Base-by-base conservation (phyloP, 2,113 vertebrate species). In the Leptosomus discolor region DNA sequence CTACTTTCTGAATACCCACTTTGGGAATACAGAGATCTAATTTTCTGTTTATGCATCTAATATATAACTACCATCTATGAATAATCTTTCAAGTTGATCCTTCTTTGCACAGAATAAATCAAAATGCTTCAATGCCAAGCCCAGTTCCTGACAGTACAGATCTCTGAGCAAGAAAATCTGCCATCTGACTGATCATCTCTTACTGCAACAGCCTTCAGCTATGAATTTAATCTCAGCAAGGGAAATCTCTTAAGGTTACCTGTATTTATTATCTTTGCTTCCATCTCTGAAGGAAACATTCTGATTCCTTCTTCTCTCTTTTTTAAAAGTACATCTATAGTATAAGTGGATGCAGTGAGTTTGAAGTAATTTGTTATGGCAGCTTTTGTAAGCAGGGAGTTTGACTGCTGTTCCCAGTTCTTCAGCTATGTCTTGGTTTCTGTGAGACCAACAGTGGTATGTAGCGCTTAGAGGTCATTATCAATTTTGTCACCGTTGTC, bases 31-130 rank as follows among this genome's bases (percentile, higher is more conserved):
- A 56, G 68, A 53, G 32, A 48, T 85, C 32, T 90, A 57, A 71
- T 87, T 65, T 69, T 30, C 61, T 77, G n/a, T 90, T 93, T 90
- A 57, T 61, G 48, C 74, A 86, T 83, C 70, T 83, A 88, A 41
- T 85, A 68, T 29, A 12, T 84, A 87, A 45, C 51, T 78, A 21
- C 21, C 45, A 76, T 75, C 73, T 61, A 39, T 76, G 36, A 85
- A 83, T 61, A 73, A 64, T 56, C 78, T 93, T 88, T 90, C 86
- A 91, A 87, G 57, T 29, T 85, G 76, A 89, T 91, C 30, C 56
- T 86, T 92, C 67, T 88, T 97, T 76, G 61, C 53, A 61, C 57
- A 90, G 80, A 87, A 79, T 85, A 95, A 87, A 89, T 94, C 60
- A 64, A 81, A 87, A 50, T 80, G 45, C 58, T 95, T 92, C 88